phyloP scores from a whole-genome alignment of 1,140 invertebrate species.

The Leptopilina boulardi region DNA sequence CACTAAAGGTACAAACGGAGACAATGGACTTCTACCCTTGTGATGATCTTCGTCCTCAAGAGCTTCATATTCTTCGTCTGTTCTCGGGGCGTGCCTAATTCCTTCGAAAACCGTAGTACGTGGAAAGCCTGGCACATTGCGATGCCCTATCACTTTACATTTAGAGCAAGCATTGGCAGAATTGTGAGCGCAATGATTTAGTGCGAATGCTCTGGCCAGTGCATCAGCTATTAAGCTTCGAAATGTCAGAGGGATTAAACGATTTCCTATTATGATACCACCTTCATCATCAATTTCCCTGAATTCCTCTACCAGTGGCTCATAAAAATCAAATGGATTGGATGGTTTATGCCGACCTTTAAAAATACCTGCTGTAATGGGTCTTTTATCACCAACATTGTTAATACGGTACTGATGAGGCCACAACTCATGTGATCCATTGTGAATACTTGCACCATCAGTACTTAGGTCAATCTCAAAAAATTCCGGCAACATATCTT shows the following conservation, averaged over 20 bases:
- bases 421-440: too few species aligned
- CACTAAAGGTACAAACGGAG: constrained; percentile 50
- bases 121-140: constrained; percentile 20
- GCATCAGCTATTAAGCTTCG: constrained; percentile 51
- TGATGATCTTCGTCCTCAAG: constrained; percentile 57
- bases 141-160: constrained; percentile 44
- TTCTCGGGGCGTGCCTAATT: constrained; percentile 1
- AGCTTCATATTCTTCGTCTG: constrained; percentile 40
- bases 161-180: constrained; percentile 45
- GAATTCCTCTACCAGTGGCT: too few species aligned
- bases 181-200: constrained; percentile 35
- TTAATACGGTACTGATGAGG: too few species aligned
- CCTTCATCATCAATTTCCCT: too few species aligned
- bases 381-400: too few species aligned
- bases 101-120: constrained; percentile 40
- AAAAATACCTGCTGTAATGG: too few species aligned
- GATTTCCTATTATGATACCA: too few species aligned
- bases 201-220: constrained; percentile 49
- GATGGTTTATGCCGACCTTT: too few species aligned
- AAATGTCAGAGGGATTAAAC: background rate
- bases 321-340: too few species aligned
- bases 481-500: too few species aligned
- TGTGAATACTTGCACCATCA: too few species aligned
- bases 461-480: too few species aligned
- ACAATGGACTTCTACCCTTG: constrained; percentile 7